Percentiles rank a stretch among this genome's conserved stretches.
phyloP scores from a whole-genome alignment of 2,113 vertebrate species.

The Pteropus alecto region DNA sequence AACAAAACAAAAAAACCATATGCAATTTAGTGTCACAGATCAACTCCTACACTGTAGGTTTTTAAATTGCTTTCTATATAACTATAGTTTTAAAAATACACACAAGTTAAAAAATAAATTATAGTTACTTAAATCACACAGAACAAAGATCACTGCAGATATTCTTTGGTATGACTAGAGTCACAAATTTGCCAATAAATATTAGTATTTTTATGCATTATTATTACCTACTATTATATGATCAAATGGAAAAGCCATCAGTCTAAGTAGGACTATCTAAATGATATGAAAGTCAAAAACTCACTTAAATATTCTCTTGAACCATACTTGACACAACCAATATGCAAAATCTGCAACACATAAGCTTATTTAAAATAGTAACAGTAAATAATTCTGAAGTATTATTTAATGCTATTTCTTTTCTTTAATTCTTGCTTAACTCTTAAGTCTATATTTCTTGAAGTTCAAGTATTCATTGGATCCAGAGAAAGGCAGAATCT shows the following conservation, averaged over 20 bases:
- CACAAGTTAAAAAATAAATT: constrained; percentile 17
- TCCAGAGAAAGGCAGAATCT: not conserved
- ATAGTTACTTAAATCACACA: constrained; percentile 13
- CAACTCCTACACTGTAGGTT: constrained; percentile 4
- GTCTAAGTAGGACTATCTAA: not conserved
- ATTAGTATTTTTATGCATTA: not conserved
- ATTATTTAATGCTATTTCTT: not conserved
- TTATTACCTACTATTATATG: not conserved
- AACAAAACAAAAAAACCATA: constrained; percentile 1
- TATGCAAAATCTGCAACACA: not conserved
- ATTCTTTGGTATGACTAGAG: not conserved
- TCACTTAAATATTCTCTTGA: not conserved
- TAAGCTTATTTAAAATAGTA: not conserved
- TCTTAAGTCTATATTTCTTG: not conserved
- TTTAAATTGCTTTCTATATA: constrained; percentile 34
- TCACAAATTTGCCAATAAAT: not conserved
- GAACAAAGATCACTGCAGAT: not conserved
- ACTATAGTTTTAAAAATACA: constrained; percentile 1
- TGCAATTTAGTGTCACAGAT: constrained; percentile 43
- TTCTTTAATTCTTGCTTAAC: not conserved
- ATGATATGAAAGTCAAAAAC: not conserved
- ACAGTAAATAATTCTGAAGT: not conserved
- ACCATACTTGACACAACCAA: not conserved
- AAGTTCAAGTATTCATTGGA: not conserved
- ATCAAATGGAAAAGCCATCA: not conserved